phyloP scores from a whole-genome alignment of 2,888 invertebrate genomes.

The Serripes groenlandicus region DNA sequence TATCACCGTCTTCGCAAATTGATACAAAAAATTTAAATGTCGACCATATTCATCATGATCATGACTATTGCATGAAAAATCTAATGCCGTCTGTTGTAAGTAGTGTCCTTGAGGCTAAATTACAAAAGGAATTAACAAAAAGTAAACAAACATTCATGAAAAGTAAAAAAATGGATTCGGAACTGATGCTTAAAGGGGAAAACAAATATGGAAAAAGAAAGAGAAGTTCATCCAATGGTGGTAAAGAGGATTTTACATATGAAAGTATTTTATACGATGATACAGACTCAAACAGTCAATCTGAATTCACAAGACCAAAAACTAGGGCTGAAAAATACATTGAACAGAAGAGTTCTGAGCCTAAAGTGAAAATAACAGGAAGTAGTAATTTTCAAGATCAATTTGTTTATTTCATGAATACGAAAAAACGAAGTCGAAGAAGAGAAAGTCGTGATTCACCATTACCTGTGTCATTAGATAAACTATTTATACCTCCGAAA shows the following conservation, averaged over 20 bases:
- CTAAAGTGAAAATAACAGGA: constrained; percentile 85
- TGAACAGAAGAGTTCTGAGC: constrained; percentile 69
- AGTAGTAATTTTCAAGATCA: constrained; percentile 83
- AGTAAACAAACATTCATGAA: constrained; percentile 43
- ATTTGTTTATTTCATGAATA: constrained; percentile 86
- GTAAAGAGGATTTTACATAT: constrained; percentile 31
- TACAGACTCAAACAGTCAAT: constrained; percentile 40
- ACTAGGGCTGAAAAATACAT: constrained; percentile 57
- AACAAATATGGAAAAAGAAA: constrained; percentile 50
- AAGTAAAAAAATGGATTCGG: constrained; percentile 42
- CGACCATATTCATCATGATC: constrained; percentile 77
- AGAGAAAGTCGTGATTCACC: constrained; percentile 73
- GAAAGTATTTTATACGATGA: constrained; percentile 55
- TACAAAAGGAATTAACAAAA: constrained; percentile 57
- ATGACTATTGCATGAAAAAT: constrained; percentile 78
- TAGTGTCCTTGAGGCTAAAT: constrained; percentile 52
- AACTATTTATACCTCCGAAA: constrained; percentile 78
- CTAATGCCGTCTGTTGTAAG: constrained; percentile 63
- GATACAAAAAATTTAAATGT: constrained; percentile 21
- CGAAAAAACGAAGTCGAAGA: constrained; percentile 80
- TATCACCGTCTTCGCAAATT: constrained; percentile 40
- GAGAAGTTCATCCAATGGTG: constrained; percentile 24
- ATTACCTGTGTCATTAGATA: constrained; percentile 61
- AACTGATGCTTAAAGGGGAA: constrained; percentile 22
- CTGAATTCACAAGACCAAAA: constrained; percentile 48